phyloP scores from a whole-genome alignment of 1,140 invertebrate species.

The Listronotus bonariensis region DNA sequence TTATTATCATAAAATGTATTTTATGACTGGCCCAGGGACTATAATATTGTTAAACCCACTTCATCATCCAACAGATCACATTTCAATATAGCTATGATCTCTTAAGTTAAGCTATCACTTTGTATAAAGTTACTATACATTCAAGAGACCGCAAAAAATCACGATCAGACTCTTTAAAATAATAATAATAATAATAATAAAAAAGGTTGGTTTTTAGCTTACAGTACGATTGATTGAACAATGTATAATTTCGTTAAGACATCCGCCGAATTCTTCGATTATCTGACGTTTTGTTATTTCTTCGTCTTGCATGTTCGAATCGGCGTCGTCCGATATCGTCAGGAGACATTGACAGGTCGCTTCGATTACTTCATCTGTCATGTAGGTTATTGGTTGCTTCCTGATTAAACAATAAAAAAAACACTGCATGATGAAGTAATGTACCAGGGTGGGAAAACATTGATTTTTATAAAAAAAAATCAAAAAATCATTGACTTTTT shows the following conservation, averaged over 20 bases:
- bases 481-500: no score
- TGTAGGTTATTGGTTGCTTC: conserved; percentile 84
- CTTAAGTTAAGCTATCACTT: conserved; percentile 2
- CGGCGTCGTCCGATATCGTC: conserved; percentile 86
- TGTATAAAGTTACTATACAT: background rate
- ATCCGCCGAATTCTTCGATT: conserved; percentile 93
- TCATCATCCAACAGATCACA: no score
- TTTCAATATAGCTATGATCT: background rate
- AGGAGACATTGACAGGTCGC: conserved; percentile 94
- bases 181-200: background rate
- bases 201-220: conserved; percentile 17
- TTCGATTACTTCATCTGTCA: conserved; percentile 92
- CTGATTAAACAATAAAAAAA: no score
- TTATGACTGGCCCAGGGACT: no score
- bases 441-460: no score
- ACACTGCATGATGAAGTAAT: no score
- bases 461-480: no score
- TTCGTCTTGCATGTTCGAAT: conserved; percentile 67
- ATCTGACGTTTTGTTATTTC: conserved; percentile 84
- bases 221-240: conserved; percentile 44
- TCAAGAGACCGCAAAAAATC: background rate
- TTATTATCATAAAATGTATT: no score
- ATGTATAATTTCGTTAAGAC: conserved; percentile 90
- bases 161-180: background rate
- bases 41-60: no score